Evolutionary conservation across 2,797 vertebrate species (phyloP).

Genomic region (Phoxinus dragarum): DNA sequence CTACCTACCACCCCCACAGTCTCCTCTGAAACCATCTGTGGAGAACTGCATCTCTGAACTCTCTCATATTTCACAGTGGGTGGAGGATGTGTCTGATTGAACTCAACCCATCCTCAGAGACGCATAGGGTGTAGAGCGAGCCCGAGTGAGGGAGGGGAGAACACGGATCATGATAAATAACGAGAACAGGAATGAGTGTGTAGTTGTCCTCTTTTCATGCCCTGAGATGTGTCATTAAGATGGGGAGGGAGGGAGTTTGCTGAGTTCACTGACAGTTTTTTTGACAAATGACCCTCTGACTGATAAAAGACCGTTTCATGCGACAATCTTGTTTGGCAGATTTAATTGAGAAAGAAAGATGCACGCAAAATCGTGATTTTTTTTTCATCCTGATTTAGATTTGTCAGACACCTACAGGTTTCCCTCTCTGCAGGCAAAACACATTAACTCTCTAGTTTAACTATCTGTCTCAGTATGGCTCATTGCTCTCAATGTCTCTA

Average conservation of each 20-base stretch:
- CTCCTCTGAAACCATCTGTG: conserved; percentile 45
- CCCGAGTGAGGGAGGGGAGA: conserved; percentile 29
- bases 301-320: conserved; percentile 65
- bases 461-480: conserved; percentile 68
- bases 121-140: conserved; percentile 34
- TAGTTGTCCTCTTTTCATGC: conserved; percentile 54
- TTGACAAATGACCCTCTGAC: conserved; percentile 55
- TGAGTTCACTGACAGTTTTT: conserved; percentile 62
- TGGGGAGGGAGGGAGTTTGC: conserved; percentile 58
- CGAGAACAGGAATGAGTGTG: conserved; percentile 71
- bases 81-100: conserved; percentile 22
- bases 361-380: conserved; percentile 74
- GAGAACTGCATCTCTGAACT: conserved; percentile 21
- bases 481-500: conserved; percentile 59
- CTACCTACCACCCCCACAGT: conserved; percentile 54
- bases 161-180: conserved; percentile 75
- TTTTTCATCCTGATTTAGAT: conserved; percentile 67
- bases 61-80: conserved; percentile 10
- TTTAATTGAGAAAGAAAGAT: conserved; percentile 72
- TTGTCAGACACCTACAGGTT: conserved; percentile 59
- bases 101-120: conserved; percentile 18
- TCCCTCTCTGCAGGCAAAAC: conserved; percentile 54
- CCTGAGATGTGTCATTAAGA: conserved; percentile 74
- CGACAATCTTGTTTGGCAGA: conserved; percentile 53
- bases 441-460: conserved; percentile 51